Evolutionary conservation across 2,888 invertebrate genomes (phyloP), one percentile per base, ranked within the genome.

Genomic region (Nomada lathburiana): DNA sequence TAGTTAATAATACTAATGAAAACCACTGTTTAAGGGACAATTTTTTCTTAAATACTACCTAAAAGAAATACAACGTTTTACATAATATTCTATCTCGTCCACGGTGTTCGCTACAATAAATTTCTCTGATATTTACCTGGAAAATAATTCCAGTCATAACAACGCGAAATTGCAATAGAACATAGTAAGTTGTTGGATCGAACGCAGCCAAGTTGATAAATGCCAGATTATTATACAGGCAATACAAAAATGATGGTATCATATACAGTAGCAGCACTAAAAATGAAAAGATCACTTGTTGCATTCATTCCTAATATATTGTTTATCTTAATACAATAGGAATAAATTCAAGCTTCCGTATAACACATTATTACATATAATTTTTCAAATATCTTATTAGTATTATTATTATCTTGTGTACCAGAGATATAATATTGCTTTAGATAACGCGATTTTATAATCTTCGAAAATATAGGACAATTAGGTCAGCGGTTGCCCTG

Each of bases 151-250:
- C 99, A 7, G 98, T 99, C 10, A 98, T 95, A 23, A 99, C 98
- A 53, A 99, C 98, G 90, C 99, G 95, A 87, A 99, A 96, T 93
- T 99, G 98, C 10, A 99, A 94, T 60, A 99, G 94, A 76, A 99
- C 95, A 93, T 97, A 98, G 93, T 99, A 99, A 0, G 98, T 98
- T 0, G 99, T 98, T 0, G 99, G 98, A 94, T 99, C 99, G 94
- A 98, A 99, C 72, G 96, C 96, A 16, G 98, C 97, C 89, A 99
- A 95, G 94, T 98, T 99, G 70, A 97, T 95, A 94, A 98, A 99
- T 47, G 98, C 96, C 90, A 99, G 95, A 94, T 99, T 99, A 93
- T 99, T 99, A 95, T 99, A 99, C 70, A 98, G 95, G 91, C 98
- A 98, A 93, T 99, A 99, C 72, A 99, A 94, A 90, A 97, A 95